Conservation (phyloP, 2,113 vertebrate species). For the Nesoenas mayeri region DNA sequence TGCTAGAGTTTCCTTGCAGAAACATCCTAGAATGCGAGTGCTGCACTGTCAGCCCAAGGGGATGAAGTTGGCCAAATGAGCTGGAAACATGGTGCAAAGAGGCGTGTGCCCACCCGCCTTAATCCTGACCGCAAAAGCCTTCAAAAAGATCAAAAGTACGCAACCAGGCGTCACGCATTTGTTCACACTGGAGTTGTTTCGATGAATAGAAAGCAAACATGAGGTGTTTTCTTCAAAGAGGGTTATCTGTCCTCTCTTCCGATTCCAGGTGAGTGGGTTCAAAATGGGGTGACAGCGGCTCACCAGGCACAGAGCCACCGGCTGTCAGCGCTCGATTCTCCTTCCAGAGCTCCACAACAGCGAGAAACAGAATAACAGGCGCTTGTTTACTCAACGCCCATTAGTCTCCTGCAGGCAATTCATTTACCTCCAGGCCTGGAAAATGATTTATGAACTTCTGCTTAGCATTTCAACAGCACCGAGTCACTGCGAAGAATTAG, state of each 20-base stretch:
- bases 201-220: not conserved
- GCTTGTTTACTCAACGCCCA: not conserved
- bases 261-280: not conserved
- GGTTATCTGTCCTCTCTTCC: not conserved
- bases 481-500: not conserved
- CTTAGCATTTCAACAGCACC: not conserved
- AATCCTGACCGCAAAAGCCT: not conserved
- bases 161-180: rapidly evolving
- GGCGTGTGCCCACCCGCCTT: not conserved
- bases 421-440: not conserved
- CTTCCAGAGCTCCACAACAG: not conserved
- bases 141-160: not conserved
- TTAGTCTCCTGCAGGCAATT: not conserved
- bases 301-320: not conserved
- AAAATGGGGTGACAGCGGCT: not conserved
- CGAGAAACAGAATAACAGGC: not conserved
- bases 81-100: not conserved
- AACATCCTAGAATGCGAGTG: not conserved
- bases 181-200: not conserved
- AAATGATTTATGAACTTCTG: not conserved
- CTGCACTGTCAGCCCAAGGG: not conserved
- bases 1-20: not conserved
- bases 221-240: not conserved
- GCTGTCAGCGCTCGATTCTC: not conserved
- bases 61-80: not conserved